These are phyloP conservation scores for Omphaloscelis lunosa DNA, from an alignment of 2,888 invertebrate genomes.

Conservation along the genomic window DNA sequence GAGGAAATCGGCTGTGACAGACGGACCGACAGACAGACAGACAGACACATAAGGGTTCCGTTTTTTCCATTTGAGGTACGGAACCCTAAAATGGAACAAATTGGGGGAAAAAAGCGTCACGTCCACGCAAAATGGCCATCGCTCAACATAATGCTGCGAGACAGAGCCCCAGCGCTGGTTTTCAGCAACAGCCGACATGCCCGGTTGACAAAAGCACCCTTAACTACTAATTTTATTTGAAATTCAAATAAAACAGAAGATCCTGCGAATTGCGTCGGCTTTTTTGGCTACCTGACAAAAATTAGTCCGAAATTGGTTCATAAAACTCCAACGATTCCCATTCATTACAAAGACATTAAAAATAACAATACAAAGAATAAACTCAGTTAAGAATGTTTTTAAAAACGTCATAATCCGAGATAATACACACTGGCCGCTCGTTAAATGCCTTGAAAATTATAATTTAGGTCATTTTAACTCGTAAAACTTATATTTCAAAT, in stretches of 20 bases:
- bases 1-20: no score
- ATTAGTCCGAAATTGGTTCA: slow-evolving; percentile 22
- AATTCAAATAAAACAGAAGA: neutral
- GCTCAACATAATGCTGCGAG: neutral
- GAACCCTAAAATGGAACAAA: neutral
- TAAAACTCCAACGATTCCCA: slow-evolving; percentile 33
- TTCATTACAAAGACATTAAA: slow-evolving; percentile 15
- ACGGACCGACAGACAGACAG: no score
- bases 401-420: slow-evolving; percentile 60
- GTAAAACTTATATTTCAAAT: slow-evolving; percentile 78
- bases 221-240: neutral
- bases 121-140: neutral
- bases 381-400: slow-evolving; percentile 27
- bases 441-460: slow-evolving; percentile 75
- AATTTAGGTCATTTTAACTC: slow-evolving; percentile 80
- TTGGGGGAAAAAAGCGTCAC: neutral
- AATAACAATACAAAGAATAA: slow-evolving; percentile 36
- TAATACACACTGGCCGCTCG: slow-evolving; percentile 57
- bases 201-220: neutral
- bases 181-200: neutral
- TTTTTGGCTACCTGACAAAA: slow-evolving; percentile 8
- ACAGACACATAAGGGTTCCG: no score
- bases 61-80: no score
- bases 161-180: neutral
- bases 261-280: neutral